Percentiles rank a stretch among this genome's conserved stretches.
Conservation (phyloP, 2,113 vertebrate species). For the Oncorhynchus keta region DNA sequence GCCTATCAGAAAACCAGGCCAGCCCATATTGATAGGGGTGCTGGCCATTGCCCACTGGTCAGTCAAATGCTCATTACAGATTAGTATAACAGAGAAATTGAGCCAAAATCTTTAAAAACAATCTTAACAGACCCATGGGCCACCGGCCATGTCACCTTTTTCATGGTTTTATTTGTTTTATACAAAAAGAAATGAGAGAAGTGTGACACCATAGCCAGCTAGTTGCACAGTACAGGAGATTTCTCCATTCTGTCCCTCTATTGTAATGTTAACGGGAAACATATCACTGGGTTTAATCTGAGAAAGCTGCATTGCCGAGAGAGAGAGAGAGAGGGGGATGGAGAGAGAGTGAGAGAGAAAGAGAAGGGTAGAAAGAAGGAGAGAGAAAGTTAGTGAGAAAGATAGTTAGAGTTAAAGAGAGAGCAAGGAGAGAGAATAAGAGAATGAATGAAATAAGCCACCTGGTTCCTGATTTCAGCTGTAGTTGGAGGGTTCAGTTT, state of each 20-base stretch:
- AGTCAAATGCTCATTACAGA: no score
- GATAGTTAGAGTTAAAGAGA: background rate
- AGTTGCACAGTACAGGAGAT: conserved; percentile 23
- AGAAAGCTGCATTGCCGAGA: conserved; percentile 17
- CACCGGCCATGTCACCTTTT: no score
- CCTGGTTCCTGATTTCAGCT: conserved; percentile 44
- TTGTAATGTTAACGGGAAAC: conserved; percentile 52
- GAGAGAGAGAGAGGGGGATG: background rate
- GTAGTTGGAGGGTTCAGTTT: conserved; percentile 33
- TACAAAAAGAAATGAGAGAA: background rate
- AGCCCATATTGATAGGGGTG: no score
- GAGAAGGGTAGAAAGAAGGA: background rate
- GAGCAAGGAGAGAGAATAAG: background rate
- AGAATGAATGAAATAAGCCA: conserved; percentile 14
- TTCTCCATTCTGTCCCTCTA: conserved; percentile 27
- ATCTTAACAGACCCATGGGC: no score
- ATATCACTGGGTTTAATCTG: conserved; percentile 55
- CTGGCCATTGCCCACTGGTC: no score
- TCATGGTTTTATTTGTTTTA: no score
- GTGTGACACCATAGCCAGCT: conserved; percentile 4
- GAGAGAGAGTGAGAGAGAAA: background rate
- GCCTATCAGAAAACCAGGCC: no score
- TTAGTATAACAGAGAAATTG: no score
- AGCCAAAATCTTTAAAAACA: no score
- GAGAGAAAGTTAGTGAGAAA: background rate